Evolutionary conservation across 2,888 invertebrate genomes (phyloP).

Genomic region (Gisinianus flammeolus): DNA sequence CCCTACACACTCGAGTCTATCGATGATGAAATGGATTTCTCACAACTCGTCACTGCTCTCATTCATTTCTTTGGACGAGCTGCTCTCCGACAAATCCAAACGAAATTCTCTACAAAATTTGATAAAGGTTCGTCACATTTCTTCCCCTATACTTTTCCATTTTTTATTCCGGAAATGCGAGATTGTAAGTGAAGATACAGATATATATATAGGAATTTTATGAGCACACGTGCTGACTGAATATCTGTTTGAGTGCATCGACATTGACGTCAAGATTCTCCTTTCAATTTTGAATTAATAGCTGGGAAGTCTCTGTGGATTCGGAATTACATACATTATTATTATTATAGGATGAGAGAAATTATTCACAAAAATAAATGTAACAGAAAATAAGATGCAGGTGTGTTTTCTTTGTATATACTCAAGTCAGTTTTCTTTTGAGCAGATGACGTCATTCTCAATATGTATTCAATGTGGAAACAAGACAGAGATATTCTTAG

Average conservation of each 20-base stretch:
- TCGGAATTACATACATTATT: neutral
- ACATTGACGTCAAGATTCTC: neutral
- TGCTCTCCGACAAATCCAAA: conserved; percentile 23
- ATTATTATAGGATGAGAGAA: neutral
- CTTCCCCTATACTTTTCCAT: neutral
- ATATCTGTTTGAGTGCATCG: neutral
- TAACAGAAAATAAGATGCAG: neutral
- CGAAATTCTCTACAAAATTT: conserved; percentile 6
- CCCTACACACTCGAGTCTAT: conserved; percentile 54
- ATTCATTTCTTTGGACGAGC: conserved; percentile 31
- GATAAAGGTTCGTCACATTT: conserved; percentile 32
- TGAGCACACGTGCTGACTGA: neutral
- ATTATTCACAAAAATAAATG: neutral
- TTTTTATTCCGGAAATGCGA: neutral
- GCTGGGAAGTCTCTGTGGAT: too few species aligned
- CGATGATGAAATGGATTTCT: conserved; percentile 29
- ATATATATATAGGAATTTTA: neutral
- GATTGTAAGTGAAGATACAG: neutral
- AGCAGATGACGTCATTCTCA: too few species aligned
- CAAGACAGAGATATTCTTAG: too few species aligned
- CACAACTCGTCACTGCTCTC: conserved; percentile 19
- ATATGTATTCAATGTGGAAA: too few species aligned
- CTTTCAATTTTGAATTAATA: neutral
- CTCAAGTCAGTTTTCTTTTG: too few species aligned
- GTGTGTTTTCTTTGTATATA: too few species aligned